Evolutionary conservation across 1,140 invertebrate genomes (phyloP).

Genomic region (Monomorium pharaonis): DNA sequence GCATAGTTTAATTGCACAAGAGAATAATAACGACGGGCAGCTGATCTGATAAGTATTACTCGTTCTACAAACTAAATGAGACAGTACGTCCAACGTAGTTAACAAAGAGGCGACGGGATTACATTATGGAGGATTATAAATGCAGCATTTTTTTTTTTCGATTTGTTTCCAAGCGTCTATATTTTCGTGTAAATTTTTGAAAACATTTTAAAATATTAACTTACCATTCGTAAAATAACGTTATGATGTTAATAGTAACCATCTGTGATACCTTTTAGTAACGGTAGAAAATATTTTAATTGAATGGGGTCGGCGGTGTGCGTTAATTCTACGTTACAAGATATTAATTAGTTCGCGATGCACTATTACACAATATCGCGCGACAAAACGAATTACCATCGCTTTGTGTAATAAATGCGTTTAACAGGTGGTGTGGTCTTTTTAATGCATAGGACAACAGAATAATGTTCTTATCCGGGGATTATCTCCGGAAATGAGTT

Average conservation of each 20-base stretch:
- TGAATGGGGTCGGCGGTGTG: background rate
- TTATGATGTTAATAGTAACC: conserved; percentile 2
- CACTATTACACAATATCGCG: background rate
- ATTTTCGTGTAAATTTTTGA: background rate
- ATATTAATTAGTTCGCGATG: conserved; percentile 46
- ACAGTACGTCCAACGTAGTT: background rate
- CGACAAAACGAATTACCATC: conserved; percentile 39
- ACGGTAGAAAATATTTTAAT: background rate
- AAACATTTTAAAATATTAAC: background rate
- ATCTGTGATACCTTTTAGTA: background rate
- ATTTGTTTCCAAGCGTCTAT: background rate
- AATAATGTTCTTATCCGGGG: conserved; percentile 51
- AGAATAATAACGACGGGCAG: conserved; percentile 11
- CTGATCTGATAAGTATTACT: conserved; percentile 36
- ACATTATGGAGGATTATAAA: background rate
- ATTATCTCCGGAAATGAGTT: conserved; percentile 60
- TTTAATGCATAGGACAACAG: conserved; percentile 41
- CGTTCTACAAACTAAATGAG: conserved; percentile 7
- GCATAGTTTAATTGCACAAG: conserved; percentile 12
- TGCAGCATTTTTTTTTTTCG: background rate
- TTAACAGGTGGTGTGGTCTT: conserved; percentile 43
- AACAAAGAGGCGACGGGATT: background rate
- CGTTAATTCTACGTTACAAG: background rate
- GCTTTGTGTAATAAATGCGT: conserved; percentile 18
- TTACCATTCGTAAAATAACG: background rate